Evolutionary conservation across 2,888 invertebrate species (phyloP).

Genomic region (Iphiclides podalirius): DNA sequence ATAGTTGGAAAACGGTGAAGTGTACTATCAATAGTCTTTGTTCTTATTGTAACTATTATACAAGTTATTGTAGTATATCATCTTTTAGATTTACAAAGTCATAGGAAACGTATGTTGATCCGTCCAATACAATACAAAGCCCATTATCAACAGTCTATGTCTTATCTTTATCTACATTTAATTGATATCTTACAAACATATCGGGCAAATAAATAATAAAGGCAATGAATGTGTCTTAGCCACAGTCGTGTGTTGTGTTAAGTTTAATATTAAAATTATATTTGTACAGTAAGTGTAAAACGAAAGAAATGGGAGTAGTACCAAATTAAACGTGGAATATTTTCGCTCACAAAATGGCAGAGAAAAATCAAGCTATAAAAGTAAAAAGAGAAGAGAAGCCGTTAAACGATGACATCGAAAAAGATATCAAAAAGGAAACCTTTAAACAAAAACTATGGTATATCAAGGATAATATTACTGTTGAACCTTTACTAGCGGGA

Average conservation of each 20-base stretch:
- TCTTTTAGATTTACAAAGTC: neutral
- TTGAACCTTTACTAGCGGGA: constrained; percentile 86
- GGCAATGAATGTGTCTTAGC: constrained; percentile 45
- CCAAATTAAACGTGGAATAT: constrained; percentile 22
- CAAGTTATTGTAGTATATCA: neutral
- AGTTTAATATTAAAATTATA: constrained; percentile 49
- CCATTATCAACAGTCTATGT: constrained; percentile 34
- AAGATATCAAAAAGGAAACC: constrained; percentile 49
- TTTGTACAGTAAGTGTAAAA: constrained; percentile 35
- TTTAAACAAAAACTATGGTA: constrained; percentile 53
- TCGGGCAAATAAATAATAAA: constrained; percentile 61
- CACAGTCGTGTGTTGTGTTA: constrained; percentile 50
- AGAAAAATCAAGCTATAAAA: constrained; percentile 46
- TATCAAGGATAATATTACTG: constrained; percentile 81
- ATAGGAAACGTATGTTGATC: constrained; percentile 28
- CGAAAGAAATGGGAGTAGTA: constrained; percentile 47
- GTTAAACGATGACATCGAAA: constrained; percentile 45
- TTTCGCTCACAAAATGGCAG: constrained; percentile 46
- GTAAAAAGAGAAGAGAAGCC: constrained; percentile 60
- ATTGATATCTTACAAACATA: constrained; percentile 71
- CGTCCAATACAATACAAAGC: constrained; percentile 35
- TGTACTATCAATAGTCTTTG: too few relatives aligned
- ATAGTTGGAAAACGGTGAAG: too few relatives aligned
- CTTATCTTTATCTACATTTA: constrained; percentile 61
- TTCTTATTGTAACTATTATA: too few relatives aligned